Conservation (phyloP, 2,888 invertebrate species). For the Apamea epomidion region DNA sequence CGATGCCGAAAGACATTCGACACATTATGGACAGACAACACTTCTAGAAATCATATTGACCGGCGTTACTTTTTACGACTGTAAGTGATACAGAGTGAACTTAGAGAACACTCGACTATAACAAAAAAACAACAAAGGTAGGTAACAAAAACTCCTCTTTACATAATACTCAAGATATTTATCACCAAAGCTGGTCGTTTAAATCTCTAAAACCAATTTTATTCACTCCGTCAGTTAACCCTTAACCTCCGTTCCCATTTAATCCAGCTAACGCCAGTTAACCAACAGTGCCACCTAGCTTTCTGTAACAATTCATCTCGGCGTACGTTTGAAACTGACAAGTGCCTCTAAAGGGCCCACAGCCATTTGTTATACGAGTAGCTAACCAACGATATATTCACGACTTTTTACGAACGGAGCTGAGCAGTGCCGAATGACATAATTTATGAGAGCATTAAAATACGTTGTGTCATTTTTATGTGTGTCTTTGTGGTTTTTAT, state of each 20-base stretch:
- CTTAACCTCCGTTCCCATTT: not conserved
- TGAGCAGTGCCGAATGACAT: constrained; percentile 61
- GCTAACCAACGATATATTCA: constrained; percentile 72
- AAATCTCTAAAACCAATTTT: not conserved
- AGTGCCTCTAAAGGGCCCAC: constrained; percentile 68
- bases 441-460: constrained; percentile 63
- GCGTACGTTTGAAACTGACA: constrained; percentile 76
- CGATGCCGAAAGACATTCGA: not conserved
- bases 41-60: not conserved
- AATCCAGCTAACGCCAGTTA: constrained; percentile 49
- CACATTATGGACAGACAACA: no score
- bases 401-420: constrained; percentile 69
- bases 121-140: not conserved
- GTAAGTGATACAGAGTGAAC: not conserved
- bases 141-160: not conserved
- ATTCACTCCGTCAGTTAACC: not conserved
- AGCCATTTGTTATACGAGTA: constrained; percentile 71
- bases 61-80: not conserved
- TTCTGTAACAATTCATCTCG: constrained; percentile 76
- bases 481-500: constrained; percentile 26
- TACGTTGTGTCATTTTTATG: constrained; percentile 50
- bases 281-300: constrained; percentile 56
- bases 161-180: not conserved
- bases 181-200: not conserved
- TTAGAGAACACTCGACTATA: not conserved